Evolutionary conservation across 2,113 vertebrate genomes (phyloP), one percentile per base, ranked within the genome.

Genomic region (Paramisgurnus dabryanus): DNA sequence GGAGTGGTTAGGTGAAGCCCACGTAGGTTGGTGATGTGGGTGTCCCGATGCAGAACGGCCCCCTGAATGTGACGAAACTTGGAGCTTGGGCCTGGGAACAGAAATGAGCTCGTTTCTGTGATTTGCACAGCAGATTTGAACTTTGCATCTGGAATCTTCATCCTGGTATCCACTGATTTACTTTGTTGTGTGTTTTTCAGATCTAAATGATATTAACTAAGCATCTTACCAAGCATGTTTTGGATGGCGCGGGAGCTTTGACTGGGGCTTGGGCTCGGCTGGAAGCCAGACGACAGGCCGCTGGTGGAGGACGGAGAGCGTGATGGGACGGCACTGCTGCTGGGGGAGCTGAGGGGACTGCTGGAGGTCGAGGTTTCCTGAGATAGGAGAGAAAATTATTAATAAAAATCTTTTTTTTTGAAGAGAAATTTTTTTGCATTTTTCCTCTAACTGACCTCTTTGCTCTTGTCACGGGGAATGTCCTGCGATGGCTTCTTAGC

Each of bases 1-100:
- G 97, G 98, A 0, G 95, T 98, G 57, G 96, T 99, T 83, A 98
- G 95, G 90, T 94, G 98, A 82, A 99, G 94, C 15, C 94, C 93
- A 3, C 93, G 94, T 84, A 99, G 92, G 90, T 98, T 98, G 89
- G 95, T 97, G 89, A 98, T 93, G 90, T 99, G 96, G 4, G 88
- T 94, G 92, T 95, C 93, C 6, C 95, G 93, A 89, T 97, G 98
- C 86, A 95, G 91, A 67, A 97, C 88, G 0, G 78, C 80, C 4
- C 96, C 96, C 86, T 97, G 95, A 9, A 94, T 22, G 10, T 99
- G 98, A 77, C 98, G 94, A 85, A 96, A 96, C 85, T 95, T 96
- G 41, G 97, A 98, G 79, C 91, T 95, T 57, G 93, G 93, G 64
- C 95, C 95, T 96, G 76, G 12, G 27, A 13, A 64, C 7, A 11